These are phyloP conservation scores for Podabrus alpinus DNA, from an alignment of 2,888 invertebrate species.

Conservation along the genomic window DNA sequence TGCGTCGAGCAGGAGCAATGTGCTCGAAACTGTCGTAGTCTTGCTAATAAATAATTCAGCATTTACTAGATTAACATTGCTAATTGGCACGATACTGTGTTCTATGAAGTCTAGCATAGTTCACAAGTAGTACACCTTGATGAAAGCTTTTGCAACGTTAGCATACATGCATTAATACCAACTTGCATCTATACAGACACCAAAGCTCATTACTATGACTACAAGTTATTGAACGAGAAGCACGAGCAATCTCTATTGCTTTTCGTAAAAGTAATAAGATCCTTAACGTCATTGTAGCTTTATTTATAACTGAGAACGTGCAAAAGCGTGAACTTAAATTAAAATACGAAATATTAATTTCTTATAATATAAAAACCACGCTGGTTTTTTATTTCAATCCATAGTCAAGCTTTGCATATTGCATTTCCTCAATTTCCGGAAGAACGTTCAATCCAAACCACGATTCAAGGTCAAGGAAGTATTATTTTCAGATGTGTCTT, in stretches of 20 bases:
- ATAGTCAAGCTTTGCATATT: not conserved
- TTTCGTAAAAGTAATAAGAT: not conserved
- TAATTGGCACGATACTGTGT: slow-evolving; percentile 18
- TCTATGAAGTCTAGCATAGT: not conserved
- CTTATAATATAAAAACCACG: not conserved
- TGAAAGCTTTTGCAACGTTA: not conserved
- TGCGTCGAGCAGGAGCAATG: slow-evolving; percentile 10
- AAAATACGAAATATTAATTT: not conserved
- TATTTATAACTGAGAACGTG: not conserved
- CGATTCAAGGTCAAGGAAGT: not conserved
- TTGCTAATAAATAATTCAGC: slow-evolving; percentile 28
- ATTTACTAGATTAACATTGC: slow-evolving; percentile 29
- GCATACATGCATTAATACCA: not conserved
- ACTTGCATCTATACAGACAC: not conserved
- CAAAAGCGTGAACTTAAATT: not conserved
- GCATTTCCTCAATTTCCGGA: not conserved
- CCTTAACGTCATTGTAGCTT: not conserved
- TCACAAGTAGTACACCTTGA: not conserved
- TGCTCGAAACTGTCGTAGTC: slow-evolving; percentile 17
- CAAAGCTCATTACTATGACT: not conserved
- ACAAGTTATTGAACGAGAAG: slow-evolving; percentile 2
- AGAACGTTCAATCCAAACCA: not conserved
- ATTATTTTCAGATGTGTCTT: not conserved
- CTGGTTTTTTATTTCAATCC: not conserved
- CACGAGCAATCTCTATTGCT: not conserved